phyloP scores from a whole-genome alignment of 2,113 vertebrate genomes.

The Miniopterus natalensis region DNA sequence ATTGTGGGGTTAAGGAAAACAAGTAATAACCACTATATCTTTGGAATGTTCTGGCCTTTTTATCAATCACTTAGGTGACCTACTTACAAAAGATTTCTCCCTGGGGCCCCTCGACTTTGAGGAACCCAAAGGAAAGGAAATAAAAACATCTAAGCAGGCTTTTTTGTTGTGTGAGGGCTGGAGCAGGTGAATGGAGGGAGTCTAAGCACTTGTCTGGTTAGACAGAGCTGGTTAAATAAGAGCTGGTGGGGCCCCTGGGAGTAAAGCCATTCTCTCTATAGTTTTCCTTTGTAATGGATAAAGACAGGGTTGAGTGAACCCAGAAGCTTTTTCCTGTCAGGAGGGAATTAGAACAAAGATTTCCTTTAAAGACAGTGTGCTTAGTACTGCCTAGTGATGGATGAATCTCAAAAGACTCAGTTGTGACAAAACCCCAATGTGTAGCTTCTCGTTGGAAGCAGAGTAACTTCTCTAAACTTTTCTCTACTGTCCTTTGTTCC shows the following conservation, averaged over 20 bases:
- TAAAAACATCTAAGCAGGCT: constrained; percentile 60
- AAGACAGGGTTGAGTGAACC: constrained; percentile 80
- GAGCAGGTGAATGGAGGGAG: constrained; percentile 40
- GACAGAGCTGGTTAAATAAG: constrained; percentile 69
- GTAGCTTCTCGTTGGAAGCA: neutral
- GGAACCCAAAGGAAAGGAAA: constrained; percentile 75
- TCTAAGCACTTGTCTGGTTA: constrained; percentile 60
- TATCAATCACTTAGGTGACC: constrained; percentile 68
- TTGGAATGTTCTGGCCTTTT: constrained; percentile 60
- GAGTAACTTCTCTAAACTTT: constrained; percentile 75
- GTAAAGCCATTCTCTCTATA: constrained; percentile 63
- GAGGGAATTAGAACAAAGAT: constrained; percentile 81
- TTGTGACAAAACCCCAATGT: constrained; percentile 49
- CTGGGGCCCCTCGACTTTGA: constrained; percentile 74
- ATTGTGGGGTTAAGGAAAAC: constrained; percentile 19
- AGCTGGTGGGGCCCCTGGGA: constrained; percentile 67
- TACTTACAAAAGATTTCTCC: constrained; percentile 70
- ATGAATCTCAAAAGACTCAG: constrained; percentile 73
- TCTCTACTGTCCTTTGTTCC: constrained; percentile 55
- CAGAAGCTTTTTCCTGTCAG: constrained; percentile 76
- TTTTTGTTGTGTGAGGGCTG: constrained; percentile 30
- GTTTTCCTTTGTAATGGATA: constrained; percentile 80
- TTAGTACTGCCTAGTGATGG: constrained; percentile 74
- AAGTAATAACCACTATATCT: constrained; percentile 38
- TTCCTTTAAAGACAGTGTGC: constrained; percentile 74